phyloP scores from a whole-genome alignment of 2,113 vertebrate species.

The Synodontis membranacea region DNA sequence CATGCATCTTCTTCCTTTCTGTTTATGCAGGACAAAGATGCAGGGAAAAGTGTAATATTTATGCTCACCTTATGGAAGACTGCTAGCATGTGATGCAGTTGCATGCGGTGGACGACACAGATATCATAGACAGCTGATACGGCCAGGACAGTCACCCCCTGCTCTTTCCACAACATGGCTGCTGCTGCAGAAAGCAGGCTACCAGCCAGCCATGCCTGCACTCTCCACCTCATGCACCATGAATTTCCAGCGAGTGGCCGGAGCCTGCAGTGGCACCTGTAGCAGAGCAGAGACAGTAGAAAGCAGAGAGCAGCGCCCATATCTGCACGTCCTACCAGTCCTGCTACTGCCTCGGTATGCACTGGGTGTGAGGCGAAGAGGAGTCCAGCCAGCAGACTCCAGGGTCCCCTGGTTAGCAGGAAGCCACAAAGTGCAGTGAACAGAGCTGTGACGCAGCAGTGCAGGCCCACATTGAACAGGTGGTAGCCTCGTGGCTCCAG shows the following conservation, averaged over 20 bases:
- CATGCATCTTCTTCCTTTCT: slow-evolving; percentile 43
- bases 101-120: slow-evolving; percentile 88
- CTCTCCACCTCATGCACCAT: slow-evolving; percentile 59
- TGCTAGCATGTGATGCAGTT: slow-evolving; percentile 80
- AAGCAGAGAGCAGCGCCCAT: slow-evolving; percentile 94
- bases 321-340: slow-evolving; percentile 91
- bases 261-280: slow-evolving; percentile 84
- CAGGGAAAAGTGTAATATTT: not conserved
- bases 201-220: slow-evolving; percentile 82
- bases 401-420: slow-evolving; percentile 86
- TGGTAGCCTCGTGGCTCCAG: slow-evolving; percentile 97
- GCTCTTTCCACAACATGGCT: slow-evolving; percentile 99
- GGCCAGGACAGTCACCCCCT: slow-evolving; percentile 93
- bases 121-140: slow-evolving; percentile 88
- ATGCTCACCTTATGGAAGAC: slow-evolving; percentile 85
- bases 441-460: slow-evolving; percentile 86
- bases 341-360: slow-evolving; percentile 94
- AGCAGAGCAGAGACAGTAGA: slow-evolving; percentile 89
- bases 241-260: slow-evolving; percentile 55
- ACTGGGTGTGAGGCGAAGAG: slow-evolving; percentile 94
- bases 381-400: slow-evolving; percentile 90
- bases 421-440: slow-evolving; percentile 84
- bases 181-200: slow-evolving; percentile 84
- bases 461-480: slow-evolving; percentile 86
- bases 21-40: slow-evolving; percentile 30